Evolutionary conservation across 2,888 invertebrate species (phyloP).

Genomic region (Molanna angustata): DNA sequence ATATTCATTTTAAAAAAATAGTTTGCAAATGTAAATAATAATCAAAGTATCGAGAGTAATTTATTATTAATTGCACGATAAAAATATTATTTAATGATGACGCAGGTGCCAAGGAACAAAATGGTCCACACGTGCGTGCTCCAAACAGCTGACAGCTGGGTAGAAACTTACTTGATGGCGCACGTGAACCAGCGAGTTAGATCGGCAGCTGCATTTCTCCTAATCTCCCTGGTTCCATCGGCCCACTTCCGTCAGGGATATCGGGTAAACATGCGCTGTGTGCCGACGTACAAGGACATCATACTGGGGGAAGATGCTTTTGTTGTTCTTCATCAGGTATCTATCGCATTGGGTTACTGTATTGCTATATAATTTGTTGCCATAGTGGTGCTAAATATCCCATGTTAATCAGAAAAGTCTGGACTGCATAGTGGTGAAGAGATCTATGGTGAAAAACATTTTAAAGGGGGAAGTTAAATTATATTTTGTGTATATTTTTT

Average conservation of each 20-base stretch:
- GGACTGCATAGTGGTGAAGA: no score
- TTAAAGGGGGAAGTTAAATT: no score
- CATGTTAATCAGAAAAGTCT: no score
- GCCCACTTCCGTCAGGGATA: constrained; percentile 88
- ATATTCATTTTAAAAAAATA: no score
- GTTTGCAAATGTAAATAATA: background rate
- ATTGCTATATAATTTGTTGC: no score
- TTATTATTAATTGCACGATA: no score
- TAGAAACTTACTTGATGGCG: constrained; percentile 83
- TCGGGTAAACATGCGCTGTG: constrained; percentile 42
- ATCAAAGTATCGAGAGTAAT: no score
- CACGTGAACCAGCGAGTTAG: constrained; percentile 84
- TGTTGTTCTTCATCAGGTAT: constrained; percentile 53
- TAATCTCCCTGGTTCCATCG: constrained; percentile 89
- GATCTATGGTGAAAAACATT: no score
- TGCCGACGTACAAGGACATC: constrained; percentile 42
- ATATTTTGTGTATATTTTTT: no score
- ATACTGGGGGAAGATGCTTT: constrained; percentile 53
- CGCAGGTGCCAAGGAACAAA: constrained; percentile 78
- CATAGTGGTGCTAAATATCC: no score
- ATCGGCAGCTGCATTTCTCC: constrained; percentile 79
- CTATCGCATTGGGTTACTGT: no score
- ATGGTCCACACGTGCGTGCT: constrained; percentile 89
- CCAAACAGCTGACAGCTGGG: constrained; percentile 89
- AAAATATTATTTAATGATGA: no score